Conservation (phyloP, 2,797 vertebrate genomes). For the Lates japonicus region DNA sequence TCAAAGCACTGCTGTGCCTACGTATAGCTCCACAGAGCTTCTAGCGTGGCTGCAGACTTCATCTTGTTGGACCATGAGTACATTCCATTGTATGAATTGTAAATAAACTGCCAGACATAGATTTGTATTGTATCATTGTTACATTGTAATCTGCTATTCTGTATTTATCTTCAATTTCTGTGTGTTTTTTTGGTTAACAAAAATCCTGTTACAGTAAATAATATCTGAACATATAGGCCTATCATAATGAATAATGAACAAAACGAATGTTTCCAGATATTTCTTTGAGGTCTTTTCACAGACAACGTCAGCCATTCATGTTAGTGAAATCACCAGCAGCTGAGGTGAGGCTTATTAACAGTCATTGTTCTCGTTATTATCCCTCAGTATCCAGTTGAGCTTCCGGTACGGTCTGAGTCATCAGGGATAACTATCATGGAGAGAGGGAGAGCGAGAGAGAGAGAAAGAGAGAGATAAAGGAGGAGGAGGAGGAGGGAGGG, state of each 20-base stretch:
- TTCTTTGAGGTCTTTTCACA: slow-evolving; percentile 16
- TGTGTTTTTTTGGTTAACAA: background rate
- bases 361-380: slow-evolving; percentile 53
- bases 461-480: background rate
- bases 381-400: slow-evolving; percentile 30
- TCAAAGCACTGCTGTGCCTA: background rate
- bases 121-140: too few species aligned
- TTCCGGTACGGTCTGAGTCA: slow-evolving; percentile 70
- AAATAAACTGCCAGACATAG: background rate
- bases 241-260: background rate
- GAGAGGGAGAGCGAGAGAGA: slow-evolving; percentile 13
- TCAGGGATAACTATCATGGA: slow-evolving; percentile 28
- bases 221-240: background rate
- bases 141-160: background rate
- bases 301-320: background rate
- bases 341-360: slow-evolving; percentile 47
- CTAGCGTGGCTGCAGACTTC: background rate
- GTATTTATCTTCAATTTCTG: background rate
- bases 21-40: background rate
- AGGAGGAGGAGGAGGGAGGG: background rate
- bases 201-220: too few species aligned
- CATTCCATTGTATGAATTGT: background rate
- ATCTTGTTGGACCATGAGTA: background rate
- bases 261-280: background rate
- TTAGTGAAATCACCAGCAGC: slow-evolving; percentile 33